Base-by-base conservation (phyloP, 2,797 vertebrate genomes). In the Thalassophryne amazonica region DNA sequence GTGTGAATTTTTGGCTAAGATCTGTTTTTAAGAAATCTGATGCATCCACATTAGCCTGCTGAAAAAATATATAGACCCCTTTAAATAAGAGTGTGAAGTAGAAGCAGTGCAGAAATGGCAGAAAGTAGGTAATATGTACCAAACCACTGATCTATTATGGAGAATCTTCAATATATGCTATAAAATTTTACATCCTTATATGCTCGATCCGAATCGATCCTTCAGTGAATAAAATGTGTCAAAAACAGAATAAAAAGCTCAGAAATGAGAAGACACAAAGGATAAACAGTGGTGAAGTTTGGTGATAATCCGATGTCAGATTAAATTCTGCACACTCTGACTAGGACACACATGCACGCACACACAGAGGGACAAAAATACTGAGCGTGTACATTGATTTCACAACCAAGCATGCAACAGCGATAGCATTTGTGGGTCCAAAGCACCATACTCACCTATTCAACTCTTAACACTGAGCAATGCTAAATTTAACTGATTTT, bases 391-490 rank as follows among this genome's bases (percentile, higher is more conserved):
- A 31, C 17, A 50, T 49, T 12, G 19, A 27, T 36, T 40, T 27
- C 21, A 63, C 53, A 36, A 65, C 34, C 56, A 53, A 60, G 60
- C 58, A 68, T 75, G 69, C 57, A 78, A 68, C 51, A 75, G 52
- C 42, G 60, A 60, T 0, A 50, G 57, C 47, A 76, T 64, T 69
- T 73, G 64, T 70, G 69, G 48, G 54, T 64, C 38, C 34, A 66
- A 53, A 60, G 53, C 58, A 28, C 16, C 11, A 72, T 86, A 89
- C 86, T 89, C 86, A 89, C 88, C 88, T 79, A 82, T 55, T 79
- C 74, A 84, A 78, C 60, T 46, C 74, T 83, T 57, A 81, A 68
- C 54, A 76, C 36, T 76, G 36, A 72, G 27, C 67, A 68, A 46
- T 25, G 51, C 13, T 69, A 73, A 19, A 52, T 68, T 48, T 65